These are phyloP conservation scores for Phataginus tetradactyla DNA, from an alignment of 2,797 vertebrate genomes.

Conservation along the genomic window DNA sequence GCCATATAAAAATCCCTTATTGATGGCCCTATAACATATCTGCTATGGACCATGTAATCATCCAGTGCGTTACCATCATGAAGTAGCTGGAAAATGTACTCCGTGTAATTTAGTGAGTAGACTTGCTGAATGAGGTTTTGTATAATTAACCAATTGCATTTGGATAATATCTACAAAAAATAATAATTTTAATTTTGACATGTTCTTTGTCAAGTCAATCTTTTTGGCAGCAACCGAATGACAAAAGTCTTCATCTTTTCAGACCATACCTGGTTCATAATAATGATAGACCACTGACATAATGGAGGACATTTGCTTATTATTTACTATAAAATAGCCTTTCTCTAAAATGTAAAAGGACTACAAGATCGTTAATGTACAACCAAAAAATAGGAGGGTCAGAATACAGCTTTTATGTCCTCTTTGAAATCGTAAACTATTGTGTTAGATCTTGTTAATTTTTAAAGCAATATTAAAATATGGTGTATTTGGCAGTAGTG, in stretches of 20 bases:
- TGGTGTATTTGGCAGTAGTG: not conserved
- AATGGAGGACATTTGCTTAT: not conserved
- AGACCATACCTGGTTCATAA: not conserved
- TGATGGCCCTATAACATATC: not conserved
- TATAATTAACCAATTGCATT: conserved; percentile 3
- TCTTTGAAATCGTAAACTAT: not conserved
- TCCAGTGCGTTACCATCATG: not conserved
- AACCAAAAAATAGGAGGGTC: not conserved
- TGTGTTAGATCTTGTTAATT: not conserved
- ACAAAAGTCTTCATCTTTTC: not conserved
- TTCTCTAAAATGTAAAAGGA: not conserved
- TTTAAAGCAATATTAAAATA: not conserved
- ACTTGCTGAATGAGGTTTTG: not conserved
- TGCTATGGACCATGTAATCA: not conserved
- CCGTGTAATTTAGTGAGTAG: not conserved
- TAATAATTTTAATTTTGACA: not conserved
- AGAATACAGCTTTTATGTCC: not conserved
- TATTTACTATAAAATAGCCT: not conserved
- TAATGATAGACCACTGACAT: not conserved
- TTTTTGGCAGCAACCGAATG: not conserved
- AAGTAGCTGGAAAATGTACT: not conserved
- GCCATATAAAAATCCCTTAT: not conserved
- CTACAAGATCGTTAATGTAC: not conserved
- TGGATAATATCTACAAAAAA: not conserved
- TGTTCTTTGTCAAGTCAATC: not conserved